Conservation (phyloP, 2,797 vertebrate species). For the Sciaenops ocellatus region DNA sequence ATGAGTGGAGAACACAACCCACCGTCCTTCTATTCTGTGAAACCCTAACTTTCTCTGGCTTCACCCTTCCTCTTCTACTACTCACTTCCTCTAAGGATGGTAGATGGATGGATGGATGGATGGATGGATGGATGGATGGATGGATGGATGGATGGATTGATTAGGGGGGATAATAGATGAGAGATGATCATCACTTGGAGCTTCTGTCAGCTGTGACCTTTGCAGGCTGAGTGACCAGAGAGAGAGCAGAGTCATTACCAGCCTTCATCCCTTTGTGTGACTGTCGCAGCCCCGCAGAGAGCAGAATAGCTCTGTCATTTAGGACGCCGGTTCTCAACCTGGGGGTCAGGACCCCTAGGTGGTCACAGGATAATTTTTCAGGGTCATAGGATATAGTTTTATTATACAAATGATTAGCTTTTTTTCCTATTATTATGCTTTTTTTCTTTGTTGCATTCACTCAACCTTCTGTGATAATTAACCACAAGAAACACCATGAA, state of each 20-base stretch:
- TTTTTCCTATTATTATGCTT: not conserved
- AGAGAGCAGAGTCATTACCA: constrained; percentile 76
- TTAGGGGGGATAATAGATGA: constrained; percentile 54
- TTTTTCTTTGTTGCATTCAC: not conserved
- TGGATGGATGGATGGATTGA: constrained; percentile 26
- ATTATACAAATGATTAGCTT: constrained; percentile 19
- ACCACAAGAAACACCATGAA: not conserved
- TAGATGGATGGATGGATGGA: constrained; percentile 25
- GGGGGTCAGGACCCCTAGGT: constrained; percentile 50
- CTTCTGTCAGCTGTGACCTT: constrained; percentile 79
- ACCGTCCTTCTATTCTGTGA: constrained; percentile 23
- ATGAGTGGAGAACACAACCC: constrained; percentile 39
- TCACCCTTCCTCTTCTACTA: constrained; percentile 23
- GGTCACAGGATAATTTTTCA: constrained; percentile 56
- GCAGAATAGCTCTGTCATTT: constrained; percentile 74
- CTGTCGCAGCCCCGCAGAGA: constrained; percentile 70
- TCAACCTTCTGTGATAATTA: not conserved
- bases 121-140: constrained; percentile 39
- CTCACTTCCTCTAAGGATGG: constrained; percentile 1
- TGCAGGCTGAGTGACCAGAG: constrained; percentile 78
- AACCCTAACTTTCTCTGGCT: constrained; percentile 46
- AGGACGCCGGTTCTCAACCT: constrained; percentile 48
- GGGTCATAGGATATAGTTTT: constrained; percentile 46
- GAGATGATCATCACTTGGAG: constrained; percentile 52
- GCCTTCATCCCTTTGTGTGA: constrained; percentile 72